These are phyloP conservation scores for Timema cristinae DNA, from an alignment of 2,888 invertebrate species.

Conservation along the genomic window DNA sequence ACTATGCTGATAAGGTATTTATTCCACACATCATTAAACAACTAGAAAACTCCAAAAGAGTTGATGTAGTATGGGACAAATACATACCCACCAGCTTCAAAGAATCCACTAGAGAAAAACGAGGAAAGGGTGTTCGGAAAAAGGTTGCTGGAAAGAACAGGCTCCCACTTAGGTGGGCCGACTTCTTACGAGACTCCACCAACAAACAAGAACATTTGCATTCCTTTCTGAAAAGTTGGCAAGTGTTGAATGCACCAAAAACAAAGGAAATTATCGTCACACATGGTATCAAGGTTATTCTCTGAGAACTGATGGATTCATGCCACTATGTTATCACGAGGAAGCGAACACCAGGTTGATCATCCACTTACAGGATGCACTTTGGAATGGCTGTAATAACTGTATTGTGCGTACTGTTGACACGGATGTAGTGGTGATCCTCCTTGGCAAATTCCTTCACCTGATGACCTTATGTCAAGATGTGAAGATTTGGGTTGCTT, in stretches of 20 bases:
- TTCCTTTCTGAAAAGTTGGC: constrained; percentile 4
- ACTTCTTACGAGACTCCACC: constrained; percentile 6
- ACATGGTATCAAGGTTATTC: background rate
- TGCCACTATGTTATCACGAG: constrained; percentile 1
- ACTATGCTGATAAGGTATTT: constrained; percentile 3
- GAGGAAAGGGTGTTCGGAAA: background rate
- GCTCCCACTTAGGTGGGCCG: background rate
- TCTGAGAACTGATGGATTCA: background rate
- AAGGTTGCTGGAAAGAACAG: background rate
- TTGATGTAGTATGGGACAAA: constrained; percentile 12
- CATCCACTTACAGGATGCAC: constrained; percentile 8
- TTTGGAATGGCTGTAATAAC: background rate
- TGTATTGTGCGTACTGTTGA: constrained; percentile 4
- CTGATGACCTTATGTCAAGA: constrained; percentile 8
- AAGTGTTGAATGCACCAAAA: constrained; percentile 5
- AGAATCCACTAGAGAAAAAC: background rate
- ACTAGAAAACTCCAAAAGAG: constrained; percentile 7
- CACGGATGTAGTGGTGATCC: background rate
- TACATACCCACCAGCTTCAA: constrained; percentile 5
- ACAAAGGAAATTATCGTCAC: constrained; percentile 3
- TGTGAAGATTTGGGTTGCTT: background rate
- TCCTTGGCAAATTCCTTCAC: background rate
- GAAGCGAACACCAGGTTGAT: background rate
- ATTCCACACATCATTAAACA: constrained; percentile 7
- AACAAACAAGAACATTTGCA: constrained; percentile 5